phyloP scores from a whole-genome alignment of 1,140 invertebrate genomes.

The Rhagoletis pomonella region DNA sequence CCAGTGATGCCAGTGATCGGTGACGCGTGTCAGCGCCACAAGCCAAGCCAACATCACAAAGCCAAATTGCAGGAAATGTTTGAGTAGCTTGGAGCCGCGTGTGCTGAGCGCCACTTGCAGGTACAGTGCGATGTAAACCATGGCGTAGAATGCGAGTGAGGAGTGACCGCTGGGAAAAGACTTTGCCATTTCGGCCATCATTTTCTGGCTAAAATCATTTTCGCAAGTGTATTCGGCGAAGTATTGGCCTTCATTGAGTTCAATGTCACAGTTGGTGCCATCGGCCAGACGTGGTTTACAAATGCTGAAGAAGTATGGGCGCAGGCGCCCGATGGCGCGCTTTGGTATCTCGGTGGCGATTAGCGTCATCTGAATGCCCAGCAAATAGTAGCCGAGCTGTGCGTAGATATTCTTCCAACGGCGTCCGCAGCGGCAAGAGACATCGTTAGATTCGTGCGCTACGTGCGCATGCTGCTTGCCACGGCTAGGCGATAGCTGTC shows the following conservation, averaged over 20 bases:
- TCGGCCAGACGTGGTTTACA: slow-evolving; percentile 79
- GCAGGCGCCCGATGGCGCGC: slow-evolving; percentile 90
- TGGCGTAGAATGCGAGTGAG: slow-evolving; percentile 85
- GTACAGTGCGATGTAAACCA: slow-evolving; percentile 89
- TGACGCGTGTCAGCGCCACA: slow-evolving; percentile 89
- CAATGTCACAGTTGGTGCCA: slow-evolving; percentile 75
- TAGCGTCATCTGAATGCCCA: slow-evolving; percentile 87
- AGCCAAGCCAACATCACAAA: slow-evolving; percentile 85
- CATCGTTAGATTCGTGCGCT: background rate
- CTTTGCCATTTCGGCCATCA: slow-evolving; percentile 82
- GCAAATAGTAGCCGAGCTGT: slow-evolving; percentile 86
- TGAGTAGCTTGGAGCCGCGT: slow-evolving; percentile 83
- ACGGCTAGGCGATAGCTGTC: slow-evolving; percentile 61
- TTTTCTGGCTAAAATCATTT: slow-evolving; percentile 75
- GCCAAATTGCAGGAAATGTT: slow-evolving; percentile 84
- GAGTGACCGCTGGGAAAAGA: slow-evolving; percentile 90
- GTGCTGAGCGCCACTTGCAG: slow-evolving; percentile 85
- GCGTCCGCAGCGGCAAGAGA: slow-evolving; percentile 74
- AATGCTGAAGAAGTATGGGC: slow-evolving; percentile 92
- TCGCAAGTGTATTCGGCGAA: slow-evolving; percentile 80
- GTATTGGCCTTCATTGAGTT: slow-evolving; percentile 78
- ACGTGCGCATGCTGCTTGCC: slow-evolving; percentile 20
- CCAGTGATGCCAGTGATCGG: slow-evolving; percentile 97
- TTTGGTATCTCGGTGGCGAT: slow-evolving; percentile 92
- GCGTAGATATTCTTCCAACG: slow-evolving; percentile 82